phyloP scores from a whole-genome alignment of 2,113 vertebrate species.

The Aegithalos caudatus region DNA sequence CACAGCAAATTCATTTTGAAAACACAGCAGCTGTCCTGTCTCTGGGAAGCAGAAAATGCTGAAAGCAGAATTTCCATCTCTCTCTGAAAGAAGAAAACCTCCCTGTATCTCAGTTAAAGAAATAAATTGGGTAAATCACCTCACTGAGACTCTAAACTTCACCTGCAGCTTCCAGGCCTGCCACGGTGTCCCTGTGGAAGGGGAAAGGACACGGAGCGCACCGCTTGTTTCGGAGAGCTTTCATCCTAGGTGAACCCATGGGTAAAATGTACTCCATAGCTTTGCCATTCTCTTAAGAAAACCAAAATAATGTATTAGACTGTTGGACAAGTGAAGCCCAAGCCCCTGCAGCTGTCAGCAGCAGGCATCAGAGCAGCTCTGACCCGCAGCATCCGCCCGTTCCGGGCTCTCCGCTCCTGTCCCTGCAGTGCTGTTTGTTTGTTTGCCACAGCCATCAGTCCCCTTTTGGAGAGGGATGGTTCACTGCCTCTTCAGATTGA shows the following conservation, averaged over 20 bases:
- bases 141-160: not conserved
- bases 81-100: not conserved
- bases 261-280: not conserved
- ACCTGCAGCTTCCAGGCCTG: not conserved
- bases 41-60: not conserved
- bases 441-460: not conserved
- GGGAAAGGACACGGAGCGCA: rapidly evolving
- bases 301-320: not conserved
- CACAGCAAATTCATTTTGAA: not conserved
- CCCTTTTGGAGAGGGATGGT: not conserved
- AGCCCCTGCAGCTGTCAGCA: not conserved
- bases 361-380: not conserved
- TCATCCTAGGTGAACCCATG: not conserved
- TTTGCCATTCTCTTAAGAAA: not conserved
- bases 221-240: rapidly evolving
- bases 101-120: not conserved
- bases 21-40: not conserved
- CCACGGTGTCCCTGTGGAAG: rapidly evolving
- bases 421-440: not conserved
- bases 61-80: not conserved
- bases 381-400: not conserved
- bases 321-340: not conserved
- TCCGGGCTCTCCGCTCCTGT: not conserved
- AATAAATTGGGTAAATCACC: not conserved
- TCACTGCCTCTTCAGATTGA: not conserved